Base-by-base conservation (phyloP, 1,140 invertebrate genomes). In the Semibalanus balanoides region DNA sequence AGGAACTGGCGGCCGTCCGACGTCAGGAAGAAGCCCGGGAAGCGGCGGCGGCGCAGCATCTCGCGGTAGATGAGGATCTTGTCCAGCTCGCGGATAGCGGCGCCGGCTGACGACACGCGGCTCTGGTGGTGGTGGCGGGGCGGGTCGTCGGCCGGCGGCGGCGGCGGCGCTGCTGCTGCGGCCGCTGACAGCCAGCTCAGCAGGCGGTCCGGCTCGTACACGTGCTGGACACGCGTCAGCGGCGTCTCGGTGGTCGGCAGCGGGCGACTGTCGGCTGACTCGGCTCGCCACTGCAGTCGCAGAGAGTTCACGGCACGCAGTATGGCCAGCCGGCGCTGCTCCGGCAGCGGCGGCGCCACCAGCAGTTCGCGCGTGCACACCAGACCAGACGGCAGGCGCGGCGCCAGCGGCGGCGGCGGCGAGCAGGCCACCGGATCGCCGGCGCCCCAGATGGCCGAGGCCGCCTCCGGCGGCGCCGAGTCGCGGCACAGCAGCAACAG, bases 1-100 rank as follows among this genome's bases (percentile, higher is more conserved):
- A 72, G 70, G 19, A 72, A 72, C 70, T 72, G 28, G 70, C 70
- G n/a, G 28, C 70, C 70, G 29, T 72, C 70, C 70, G 70, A 11
- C 3, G 70, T 72, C 11, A 30, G 28, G n/a, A 72, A 72, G 70
- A 22, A 72, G 7, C 11, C 11, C 70, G 28, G 70, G 70, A 72
- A 72, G n/a, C 70, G 70, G 70, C 25, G 70, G 19, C 29, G 28
- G 25, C 28, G n/a, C 28, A 72, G 70, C 70, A 72, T 72, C 11
- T 30, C 28, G 0, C 70, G 70, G n/a, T 72, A 72, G 28, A 72
- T 72, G 70, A 72, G 22, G 28, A 72, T 72, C 70, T 29, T 72
- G 70, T 72, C 29, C 70, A 72, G 70, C 70, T 64, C 70, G 70
- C 70, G 70, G n/a, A 30, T 72, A 11, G n/a, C 70, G 28, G 9